phyloP scores from a whole-genome alignment of 2,888 invertebrate genomes.

The Hydrotaea cyrtoneurina region DNA sequence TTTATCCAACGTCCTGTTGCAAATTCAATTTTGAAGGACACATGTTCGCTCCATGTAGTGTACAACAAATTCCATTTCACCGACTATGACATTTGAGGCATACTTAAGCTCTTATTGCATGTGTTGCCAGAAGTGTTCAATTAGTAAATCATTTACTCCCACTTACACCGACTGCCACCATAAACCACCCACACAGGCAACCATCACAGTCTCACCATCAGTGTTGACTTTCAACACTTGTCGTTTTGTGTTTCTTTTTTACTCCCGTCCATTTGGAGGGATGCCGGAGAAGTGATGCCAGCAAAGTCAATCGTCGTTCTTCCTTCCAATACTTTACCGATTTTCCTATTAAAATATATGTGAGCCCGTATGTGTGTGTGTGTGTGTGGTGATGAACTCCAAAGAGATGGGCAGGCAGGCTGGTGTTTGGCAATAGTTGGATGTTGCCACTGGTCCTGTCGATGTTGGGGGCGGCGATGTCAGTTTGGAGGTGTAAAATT shows the following conservation, averaged over 20 bases:
- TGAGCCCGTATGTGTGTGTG: no score
- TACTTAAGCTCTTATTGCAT: neutral
- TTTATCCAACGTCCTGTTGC: no score
- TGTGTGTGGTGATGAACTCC: neutral
- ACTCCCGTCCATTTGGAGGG: neutral
- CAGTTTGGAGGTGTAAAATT: constrained; percentile 42
- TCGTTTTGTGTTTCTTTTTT: constrained; percentile 18
- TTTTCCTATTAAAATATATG: constrained; percentile 49
- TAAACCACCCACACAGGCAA: neutral
- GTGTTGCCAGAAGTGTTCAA: constrained; percentile 43
- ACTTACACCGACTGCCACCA: neutral
- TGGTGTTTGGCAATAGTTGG: neutral
- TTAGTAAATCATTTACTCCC: constrained; percentile 55
- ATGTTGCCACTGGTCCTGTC: neutral
- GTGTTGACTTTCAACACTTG: constrained; percentile 46
- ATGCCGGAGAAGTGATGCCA: neutral
- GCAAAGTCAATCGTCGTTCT: constrained; percentile 2
- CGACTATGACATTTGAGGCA: neutral
- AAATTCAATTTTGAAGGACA: no score
- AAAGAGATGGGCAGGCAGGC: no score
- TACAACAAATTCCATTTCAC: neutral
- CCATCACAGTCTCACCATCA: neutral
- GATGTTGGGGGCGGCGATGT: neutral
- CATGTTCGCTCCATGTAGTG: no score
- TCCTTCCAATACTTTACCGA: constrained; percentile 17